phyloP scores from a whole-genome alignment of 2,888 invertebrate genomes.

The Pristionchus fissidentatus region DNA sequence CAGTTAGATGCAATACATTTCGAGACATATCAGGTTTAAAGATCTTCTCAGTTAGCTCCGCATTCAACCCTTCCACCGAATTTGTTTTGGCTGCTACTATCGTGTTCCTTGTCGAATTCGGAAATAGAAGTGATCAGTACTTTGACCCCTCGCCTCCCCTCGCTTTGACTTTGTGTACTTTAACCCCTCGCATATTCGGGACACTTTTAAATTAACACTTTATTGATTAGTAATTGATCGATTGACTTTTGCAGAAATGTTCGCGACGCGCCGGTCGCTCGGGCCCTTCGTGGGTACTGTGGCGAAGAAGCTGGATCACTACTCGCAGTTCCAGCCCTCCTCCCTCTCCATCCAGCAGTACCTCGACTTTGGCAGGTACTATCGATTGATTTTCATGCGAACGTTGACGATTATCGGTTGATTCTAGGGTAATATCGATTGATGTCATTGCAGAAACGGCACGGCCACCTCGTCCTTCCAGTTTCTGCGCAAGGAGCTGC shows the following conservation, averaged over 20 bases:
- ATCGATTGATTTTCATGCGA: background rate
- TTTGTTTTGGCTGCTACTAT: too few species aligned
- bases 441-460: constrained; percentile 85
- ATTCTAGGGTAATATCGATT: background rate
- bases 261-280: constrained; percentile 65
- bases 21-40: too few species aligned
- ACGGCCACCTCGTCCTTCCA: constrained; percentile 88
- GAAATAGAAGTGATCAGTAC: too few species aligned
- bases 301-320: constrained; percentile 50
- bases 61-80: too few species aligned
- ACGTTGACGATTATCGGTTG: background rate
- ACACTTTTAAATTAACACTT: too few species aligned
- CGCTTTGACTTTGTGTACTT: too few species aligned
- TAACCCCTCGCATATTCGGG: too few species aligned
- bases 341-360: constrained; percentile 75
- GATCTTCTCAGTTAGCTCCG: too few species aligned
- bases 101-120: too few species aligned
- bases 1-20: too few species aligned
- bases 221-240: too few species aligned
- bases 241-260: constrained; percentile 54
- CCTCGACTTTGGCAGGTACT: constrained; percentile 89
- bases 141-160: too few species aligned
- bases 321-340: constrained; percentile 72
- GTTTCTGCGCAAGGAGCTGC: constrained; percentile 94
- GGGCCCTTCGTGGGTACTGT: constrained; percentile 68